Evolutionary conservation across 2,113 vertebrate genomes (phyloP), one percentile per base, ranked within the genome.

Genomic region (Vanacampus margaritifer): DNA sequence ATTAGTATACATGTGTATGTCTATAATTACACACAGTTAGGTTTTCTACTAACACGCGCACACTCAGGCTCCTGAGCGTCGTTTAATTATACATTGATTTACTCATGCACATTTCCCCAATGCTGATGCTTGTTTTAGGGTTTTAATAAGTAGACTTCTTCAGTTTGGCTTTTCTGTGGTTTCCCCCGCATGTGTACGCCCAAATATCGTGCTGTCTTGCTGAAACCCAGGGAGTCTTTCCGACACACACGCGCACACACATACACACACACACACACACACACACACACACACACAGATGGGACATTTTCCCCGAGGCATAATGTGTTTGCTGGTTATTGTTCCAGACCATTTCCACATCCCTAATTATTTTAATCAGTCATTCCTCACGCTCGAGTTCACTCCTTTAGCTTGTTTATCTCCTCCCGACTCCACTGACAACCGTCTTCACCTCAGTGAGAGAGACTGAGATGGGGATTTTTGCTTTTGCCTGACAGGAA

Each of bases 281-380:
- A 16, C 11, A 46, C 46, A 50, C 81, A 90, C 62, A 17, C 13
- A 50, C 64, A 58, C 72, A 81, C 89, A 88, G 85, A 90, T 89
- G 89, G 83, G 72, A 43, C 69, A 69, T 79, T 75, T 75, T 87
- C 78, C 83, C 81, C 14, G 17, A 70, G 86, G 79, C 80, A 35
- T 75, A 26, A 24, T 77, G 76, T 78, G 36, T 86, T 85, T 85
- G 86, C 83, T 83, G 80, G 84, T 90, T 86, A 87, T 84, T 84
- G 79, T 89, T 90, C 86, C 87, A 86, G 58, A 84, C 82, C 80
- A 85, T 89, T 88, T 89, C 80, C 82, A 86, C 86, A 66, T 79
- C 73, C 61, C 84, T 83, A 84, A 90, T 87, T 86, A 82, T 83
- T 86, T 80, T 82, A 86, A 86, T 87, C 85, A 82, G 74, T 79